Evolutionary conservation across 2,113 vertebrate species (phyloP).

Genomic region (Entomyzon cyanotis): DNA sequence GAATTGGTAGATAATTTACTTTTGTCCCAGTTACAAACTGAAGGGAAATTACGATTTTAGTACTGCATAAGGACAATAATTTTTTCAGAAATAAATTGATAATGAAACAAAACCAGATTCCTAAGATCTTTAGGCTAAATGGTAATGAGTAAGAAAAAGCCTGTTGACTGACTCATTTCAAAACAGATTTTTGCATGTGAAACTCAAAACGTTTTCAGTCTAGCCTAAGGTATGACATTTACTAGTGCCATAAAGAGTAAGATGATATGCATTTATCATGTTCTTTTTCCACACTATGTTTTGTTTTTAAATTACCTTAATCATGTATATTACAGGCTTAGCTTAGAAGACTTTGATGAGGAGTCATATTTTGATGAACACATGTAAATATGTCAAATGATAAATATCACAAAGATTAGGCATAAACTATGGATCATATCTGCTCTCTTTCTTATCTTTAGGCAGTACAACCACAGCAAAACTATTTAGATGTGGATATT

Average conservation of each 20-base stretch:
- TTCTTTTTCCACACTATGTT: conserved; percentile 65
- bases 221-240: conserved; percentile 80
- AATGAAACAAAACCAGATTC: conserved; percentile 70
- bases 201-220: conserved; percentile 65
- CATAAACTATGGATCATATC: conserved; percentile 32
- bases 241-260: conserved; percentile 73
- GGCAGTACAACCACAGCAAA: conserved; percentile 42
- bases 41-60: conserved; percentile 62
- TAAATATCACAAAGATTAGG: conserved; percentile 63
- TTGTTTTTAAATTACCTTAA: conserved; percentile 76
- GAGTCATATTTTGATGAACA: conserved; percentile 69
- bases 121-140: conserved; percentile 71
- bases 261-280: conserved; percentile 73
- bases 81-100: conserved; percentile 74
- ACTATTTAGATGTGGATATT: conserved; percentile 51
- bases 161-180: conserved; percentile 74
- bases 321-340: conserved; percentile 67
- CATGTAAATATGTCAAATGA: conserved; percentile 65
- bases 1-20: conserved; percentile 33
- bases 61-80: conserved; percentile 39
- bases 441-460: conserved; percentile 52
- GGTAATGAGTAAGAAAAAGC: conserved; percentile 72
- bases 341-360: conserved; percentile 56
- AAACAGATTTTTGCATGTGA: conserved; percentile 72
- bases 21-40: conserved; percentile 52